A percentile compares a stretch with the other conserved stretches of the same genome.
Conservation (phyloP, 2,888 invertebrate species). For the Blera fallax region DNA sequence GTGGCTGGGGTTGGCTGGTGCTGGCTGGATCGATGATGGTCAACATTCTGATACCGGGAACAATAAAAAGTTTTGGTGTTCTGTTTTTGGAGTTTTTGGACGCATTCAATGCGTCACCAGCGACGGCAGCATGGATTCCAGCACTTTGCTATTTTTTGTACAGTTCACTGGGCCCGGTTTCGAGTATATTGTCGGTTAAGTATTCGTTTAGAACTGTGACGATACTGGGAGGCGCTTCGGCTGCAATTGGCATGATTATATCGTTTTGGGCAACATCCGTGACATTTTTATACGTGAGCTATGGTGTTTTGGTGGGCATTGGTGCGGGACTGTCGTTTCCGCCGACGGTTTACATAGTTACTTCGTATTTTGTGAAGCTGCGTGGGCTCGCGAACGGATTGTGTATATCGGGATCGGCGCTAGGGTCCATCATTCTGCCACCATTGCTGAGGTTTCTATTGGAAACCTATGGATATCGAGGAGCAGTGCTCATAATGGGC, state of each 20-base stretch:
- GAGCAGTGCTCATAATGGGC: conserved; percentile 91
- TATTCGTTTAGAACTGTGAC: conserved; percentile 93
- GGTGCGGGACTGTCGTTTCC: conserved; percentile 94
- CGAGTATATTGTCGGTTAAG: conserved; percentile 91
- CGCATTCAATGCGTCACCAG: conserved; percentile 88
- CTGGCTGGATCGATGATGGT: conserved; percentile 89
- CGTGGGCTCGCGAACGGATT: conserved; percentile 93
- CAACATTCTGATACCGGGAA: conserved; percentile 92
- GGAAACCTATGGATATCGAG: conserved; percentile 89
- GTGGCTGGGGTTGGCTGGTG: conserved; percentile 93
- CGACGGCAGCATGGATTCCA: conserved; percentile 92
- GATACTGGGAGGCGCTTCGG: conserved; percentile 90
- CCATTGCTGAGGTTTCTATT: conserved; percentile 88
- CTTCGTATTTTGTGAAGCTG: conserved; percentile 90
- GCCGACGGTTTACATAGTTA: conserved; percentile 94
- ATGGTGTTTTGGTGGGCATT: conserved; percentile 90
- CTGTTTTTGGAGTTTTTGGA: conserved; percentile 91
- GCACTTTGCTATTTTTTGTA: conserved; percentile 93
- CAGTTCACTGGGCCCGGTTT: conserved; percentile 93
- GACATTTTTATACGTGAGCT: conserved; percentile 90
- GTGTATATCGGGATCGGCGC: conserved; percentile 93
- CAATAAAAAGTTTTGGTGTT: conserved; percentile 94
- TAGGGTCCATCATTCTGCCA: conserved; percentile 92
- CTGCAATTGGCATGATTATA: conserved; percentile 91
- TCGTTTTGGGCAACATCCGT: conserved; percentile 92